A percentile compares a stretch with the other conserved stretches of the same genome.
phyloP scores from a whole-genome alignment of 2,888 invertebrate genomes.

The Pocota personata region DNA sequence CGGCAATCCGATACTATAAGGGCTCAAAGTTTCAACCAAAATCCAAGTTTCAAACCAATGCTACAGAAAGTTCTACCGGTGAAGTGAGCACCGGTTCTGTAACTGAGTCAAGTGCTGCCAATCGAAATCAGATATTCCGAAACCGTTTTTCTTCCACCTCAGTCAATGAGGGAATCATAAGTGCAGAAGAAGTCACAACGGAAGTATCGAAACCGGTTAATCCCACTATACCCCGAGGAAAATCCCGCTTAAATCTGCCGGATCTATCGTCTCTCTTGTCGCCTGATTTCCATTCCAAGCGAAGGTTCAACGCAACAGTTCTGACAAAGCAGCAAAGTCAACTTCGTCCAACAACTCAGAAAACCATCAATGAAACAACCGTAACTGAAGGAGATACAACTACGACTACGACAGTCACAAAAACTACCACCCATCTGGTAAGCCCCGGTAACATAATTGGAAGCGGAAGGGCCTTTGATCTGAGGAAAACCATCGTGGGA shows the following conservation, averaged over 20 bases:
- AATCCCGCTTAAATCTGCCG: not conserved
- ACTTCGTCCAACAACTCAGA: not conserved
- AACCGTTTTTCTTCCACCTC: constrained; percentile 3
- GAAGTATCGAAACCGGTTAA: not conserved
- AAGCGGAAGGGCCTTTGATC: constrained; percentile 6
- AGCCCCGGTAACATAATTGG: not conserved
- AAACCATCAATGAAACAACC: not conserved
- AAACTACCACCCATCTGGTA: not conserved
- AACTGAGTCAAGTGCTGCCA: not conserved
- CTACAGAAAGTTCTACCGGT: not conserved
- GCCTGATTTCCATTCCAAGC: not conserved
- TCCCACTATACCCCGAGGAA: not conserved
- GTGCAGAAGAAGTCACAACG: not conserved
- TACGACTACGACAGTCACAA: not conserved
- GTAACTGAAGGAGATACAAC: not conserved
- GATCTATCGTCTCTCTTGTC: constrained; percentile 42
- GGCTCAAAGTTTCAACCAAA: not conserved
- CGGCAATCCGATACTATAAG: not conserved
- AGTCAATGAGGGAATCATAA: not conserved
- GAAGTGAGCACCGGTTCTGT: not conserved
- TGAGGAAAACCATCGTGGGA: constrained; percentile 1
- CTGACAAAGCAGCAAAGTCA: not conserved
- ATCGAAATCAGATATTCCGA: not conserved
- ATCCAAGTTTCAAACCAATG: not conserved
- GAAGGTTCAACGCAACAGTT: not conserved